A percentile compares a stretch with the other conserved stretches of the same genome.
Conservation (phyloP, 2,888 invertebrate species). For the Caenorhabditis sulstoni region DNA sequence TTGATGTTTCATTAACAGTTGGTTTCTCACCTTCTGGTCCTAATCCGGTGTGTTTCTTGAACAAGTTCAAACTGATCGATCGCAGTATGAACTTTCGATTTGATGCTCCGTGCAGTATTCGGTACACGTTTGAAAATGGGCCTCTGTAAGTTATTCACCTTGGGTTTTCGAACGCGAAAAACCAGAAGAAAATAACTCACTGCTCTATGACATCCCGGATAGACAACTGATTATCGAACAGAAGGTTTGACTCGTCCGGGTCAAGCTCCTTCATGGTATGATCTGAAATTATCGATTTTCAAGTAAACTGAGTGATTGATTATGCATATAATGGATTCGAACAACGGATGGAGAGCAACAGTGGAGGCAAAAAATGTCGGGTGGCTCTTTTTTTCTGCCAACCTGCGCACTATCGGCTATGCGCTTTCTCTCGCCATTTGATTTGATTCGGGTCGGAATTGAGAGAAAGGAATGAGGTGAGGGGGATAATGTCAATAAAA, state of each 20-base stretch:
- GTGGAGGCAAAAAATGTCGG: slow-evolving; percentile 1
- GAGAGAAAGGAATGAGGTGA: slow-evolving; percentile 24
- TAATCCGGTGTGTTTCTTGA: slow-evolving; percentile 54
- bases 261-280: slow-evolving; percentile 60
- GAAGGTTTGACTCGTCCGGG: slow-evolving; percentile 60
- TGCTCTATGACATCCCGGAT: slow-evolving; percentile 60
- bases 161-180: neutral
- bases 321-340: slow-evolving; percentile 85
- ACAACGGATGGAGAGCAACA: slow-evolving; percentile 21
- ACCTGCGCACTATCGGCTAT: slow-evolving; percentile 30
- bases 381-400: neutral
- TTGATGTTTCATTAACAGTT: no score
- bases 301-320: neutral
- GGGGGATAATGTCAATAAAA: slow-evolving; percentile 47
- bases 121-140: slow-evolving; percentile 59
- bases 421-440: slow-evolving; percentile 46
- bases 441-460: slow-evolving; percentile 25
- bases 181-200: slow-evolving; percentile 46
- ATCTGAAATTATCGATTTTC: neutral
- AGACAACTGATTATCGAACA: slow-evolving; percentile 42
- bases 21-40: slow-evolving; percentile 42
- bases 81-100: slow-evolving; percentile 50
- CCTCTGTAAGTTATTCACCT: slow-evolving; percentile 40
- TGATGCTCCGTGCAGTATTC: slow-evolving; percentile 33
- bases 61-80: slow-evolving; percentile 48